Evolutionary conservation across 2,113 vertebrate genomes (phyloP), one percentile per base, ranked within the genome.

Genomic region (Indicator maculatus): DNA sequence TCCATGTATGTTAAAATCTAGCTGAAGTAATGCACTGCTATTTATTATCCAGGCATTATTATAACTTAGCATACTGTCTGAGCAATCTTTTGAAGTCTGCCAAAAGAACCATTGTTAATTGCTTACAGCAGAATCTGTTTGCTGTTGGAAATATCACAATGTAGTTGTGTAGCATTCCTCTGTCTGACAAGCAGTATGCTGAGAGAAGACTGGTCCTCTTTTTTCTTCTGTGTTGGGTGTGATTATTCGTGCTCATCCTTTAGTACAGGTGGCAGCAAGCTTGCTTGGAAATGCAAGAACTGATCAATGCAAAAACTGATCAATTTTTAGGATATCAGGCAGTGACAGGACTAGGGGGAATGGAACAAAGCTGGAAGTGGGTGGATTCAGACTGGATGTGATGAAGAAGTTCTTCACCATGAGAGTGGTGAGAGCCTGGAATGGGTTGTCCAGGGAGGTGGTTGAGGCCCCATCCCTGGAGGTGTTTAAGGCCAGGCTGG

Each of bases 101-200:
- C 97, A 96, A 95, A 96, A 73, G 93, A 96, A 69, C 85, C 63
- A 20, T 70, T 90, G 87, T 96, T 97, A 98, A 98, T 97, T 98
- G 95, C 97, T 97, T 98, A 94, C 59, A 95, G 75, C 73, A 91
- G 93, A 97, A 96, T 95, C 69, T 97, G 85, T 97, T 96, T 97
- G 96, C 96, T 97, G 93, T 94, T 97, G 91, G 81, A 98, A 97
- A 97, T 97, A 97, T 97, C 97, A 97, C 95, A 95, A 96, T 86
- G 83, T 97, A 96, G 97, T 98, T 98, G 96, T 86, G 87, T 94
- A 95, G 86, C 26, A 64, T 97, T 97, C 87, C 92, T 44, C 93
- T 92, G 86, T 92, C 93, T 97, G 96, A 96, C 95, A 97, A 96
- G 95, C 93, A 94, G 88, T 88, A 95, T 38, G 87, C 92, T 81